Evolutionary conservation across 2,113 vertebrate genomes (phyloP), one percentile per base, ranked within the genome.

Genomic region (Callospermophilus lateralis): DNA sequence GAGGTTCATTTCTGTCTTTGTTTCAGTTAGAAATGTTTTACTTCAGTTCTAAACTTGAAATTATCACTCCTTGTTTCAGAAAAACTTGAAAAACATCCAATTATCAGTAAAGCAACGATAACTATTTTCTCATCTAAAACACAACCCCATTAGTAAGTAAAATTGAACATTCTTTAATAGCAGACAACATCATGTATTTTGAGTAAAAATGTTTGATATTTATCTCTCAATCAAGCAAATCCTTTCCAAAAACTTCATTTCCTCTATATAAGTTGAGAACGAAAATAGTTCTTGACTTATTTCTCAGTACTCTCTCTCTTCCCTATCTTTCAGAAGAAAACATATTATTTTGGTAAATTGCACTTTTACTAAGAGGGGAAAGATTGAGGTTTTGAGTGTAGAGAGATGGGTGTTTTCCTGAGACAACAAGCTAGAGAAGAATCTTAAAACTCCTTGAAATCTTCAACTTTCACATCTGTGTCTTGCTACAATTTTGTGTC

Each of bases 341-440:
- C 45, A 70, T 51, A 58, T 73, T 79, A 72, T 76, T 93, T 93
- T 79, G 1, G 58, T 76, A 96, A 95, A 84, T 45, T 94, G 34
- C 39, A 85, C 58, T 95, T 97, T 89, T 30, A 78, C 10, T 55
- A 48, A 97, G 65, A 94, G 45, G 3, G 10, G 11, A 87, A 92
- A 93, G 34, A 97, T 73, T 94, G 80, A 86, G 34, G 28, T 80
- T 89, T 89, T 76, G 63, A 90, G 84, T 95, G 55, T 28, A 65
- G 48, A 61, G 8, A 51, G 7, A 74, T 42, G 30, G 63, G 9
- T 63, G 24, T 55, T 96, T 92, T 77, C 20, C 10, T 68, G 37
- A 58, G n/a, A 89, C 15, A 86, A 42, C 3, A 28, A 17, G 17
- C 37, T 10, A n/a, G 58, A 80, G 32, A 53, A 87, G 32, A 91